Base-by-base conservation (phyloP, 2,113 vertebrate genomes). In the Mustela nigripes region DNA sequence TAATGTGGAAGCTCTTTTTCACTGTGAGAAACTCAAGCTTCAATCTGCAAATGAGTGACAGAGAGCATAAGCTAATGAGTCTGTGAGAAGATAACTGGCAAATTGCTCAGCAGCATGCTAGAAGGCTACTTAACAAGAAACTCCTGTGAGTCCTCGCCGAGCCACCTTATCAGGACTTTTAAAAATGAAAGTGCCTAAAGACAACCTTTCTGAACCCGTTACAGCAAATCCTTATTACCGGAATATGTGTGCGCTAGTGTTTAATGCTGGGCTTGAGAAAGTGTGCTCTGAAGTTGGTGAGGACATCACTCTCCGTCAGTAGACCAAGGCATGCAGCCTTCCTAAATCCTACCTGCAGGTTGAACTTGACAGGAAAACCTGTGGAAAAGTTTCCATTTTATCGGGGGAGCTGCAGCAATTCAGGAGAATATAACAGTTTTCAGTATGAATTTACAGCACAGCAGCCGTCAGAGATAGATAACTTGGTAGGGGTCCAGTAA, bases 351-450 rank as follows among this genome's bases (percentile, higher is more conserved):
- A 86, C 84, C 93, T 98, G 97, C 90, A 83, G 95, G 95, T 97
- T 97, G 98, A 98, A 96, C 79, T 58, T 95, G 97, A 98, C 96
- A 98, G 89, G 80, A 96, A 97, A 96, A 97, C 97, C 96, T 98
- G 96, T 74, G 11, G 86, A 96, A 98, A 98, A 98, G 98, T 94
- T 98, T 93, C 89, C 74, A 50, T 98, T 98, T 98, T 98, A 97
- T 96, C 97, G 89, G 45, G 94, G 96, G 78, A 98, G 74, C 84
- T 96, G 89, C 91, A 97, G 97, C 91, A 97, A 76, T 97, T 98
- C 95, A 71, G 92, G 78, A 91, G 71, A 98, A 97, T 98, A 81
- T 94, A 94, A 96, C 94, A 98, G 86, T 97, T 98, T 98, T 97
- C 19, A 11, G 24, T 91, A 96, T 96, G 91, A 98, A 98, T 98